A percentile compares a stretch with the other conserved stretches of the same genome.
Evolutionary conservation across 2,797 vertebrate genomes (phyloP).

Genomic region (Neosilurus hyrtlii): DNA sequence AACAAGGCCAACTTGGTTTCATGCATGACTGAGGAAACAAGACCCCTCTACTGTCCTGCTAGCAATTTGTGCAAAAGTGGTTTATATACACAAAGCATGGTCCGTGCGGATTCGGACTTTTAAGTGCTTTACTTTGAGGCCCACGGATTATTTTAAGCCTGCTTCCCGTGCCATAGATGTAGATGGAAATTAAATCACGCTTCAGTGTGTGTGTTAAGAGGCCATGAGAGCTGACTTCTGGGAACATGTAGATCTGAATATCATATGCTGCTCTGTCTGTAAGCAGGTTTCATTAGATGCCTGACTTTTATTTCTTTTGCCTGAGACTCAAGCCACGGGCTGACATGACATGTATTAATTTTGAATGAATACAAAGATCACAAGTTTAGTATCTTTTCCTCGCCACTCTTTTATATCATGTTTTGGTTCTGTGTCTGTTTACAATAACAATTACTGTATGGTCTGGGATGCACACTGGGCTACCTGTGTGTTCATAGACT

Average conservation of each 20-base stretch:
- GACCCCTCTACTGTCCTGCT: conserved; percentile 60
- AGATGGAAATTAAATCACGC: conserved; percentile 16
- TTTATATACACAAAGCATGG: conserved; percentile 60
- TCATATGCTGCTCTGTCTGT: neutral
- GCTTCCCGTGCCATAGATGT: conserved; percentile 52
- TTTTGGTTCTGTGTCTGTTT: no score
- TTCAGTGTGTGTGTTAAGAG: conserved; percentile 21
- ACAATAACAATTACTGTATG: no score
- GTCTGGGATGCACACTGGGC: no score
- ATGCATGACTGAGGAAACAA: neutral
- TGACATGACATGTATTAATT: no score
- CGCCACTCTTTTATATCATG: no score
- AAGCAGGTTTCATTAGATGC: neutral
- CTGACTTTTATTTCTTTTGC: neutral
- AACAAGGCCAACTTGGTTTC: conserved; percentile 45
- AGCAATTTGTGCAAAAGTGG: conserved; percentile 66
- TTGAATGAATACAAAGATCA: no score
- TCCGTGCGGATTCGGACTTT: conserved; percentile 47
- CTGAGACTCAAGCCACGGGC: no score
- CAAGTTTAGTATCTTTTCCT: no score
- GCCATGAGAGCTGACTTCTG: neutral
- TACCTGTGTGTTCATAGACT: no score
- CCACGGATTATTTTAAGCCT: conserved; percentile 42
- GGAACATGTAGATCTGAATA: conserved; percentile 30
- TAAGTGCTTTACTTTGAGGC: conserved; percentile 29